phyloP scores from a whole-genome alignment of 2,113 vertebrate species.

The Recurvirostra avosetta region DNA sequence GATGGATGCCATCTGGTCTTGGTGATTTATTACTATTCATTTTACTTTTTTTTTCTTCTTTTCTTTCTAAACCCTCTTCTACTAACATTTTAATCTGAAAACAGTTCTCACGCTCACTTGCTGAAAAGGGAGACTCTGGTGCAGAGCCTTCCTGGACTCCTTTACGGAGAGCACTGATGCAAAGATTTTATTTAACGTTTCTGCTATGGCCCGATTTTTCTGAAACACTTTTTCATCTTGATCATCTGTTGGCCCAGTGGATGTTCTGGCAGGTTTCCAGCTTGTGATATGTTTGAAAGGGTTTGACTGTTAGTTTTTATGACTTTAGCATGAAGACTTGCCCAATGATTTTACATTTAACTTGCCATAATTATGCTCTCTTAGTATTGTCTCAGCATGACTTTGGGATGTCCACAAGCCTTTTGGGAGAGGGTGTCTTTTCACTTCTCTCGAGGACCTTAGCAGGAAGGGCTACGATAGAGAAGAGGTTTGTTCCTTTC shows the following conservation, averaged over 20 bases:
- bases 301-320: background rate
- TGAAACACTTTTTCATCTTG: background rate
- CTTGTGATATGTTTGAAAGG: background rate
- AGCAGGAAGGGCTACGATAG: background rate
- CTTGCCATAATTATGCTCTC: background rate
- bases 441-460: background rate
- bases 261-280: background rate
- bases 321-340: background rate
- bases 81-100: background rate
- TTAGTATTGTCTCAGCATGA: background rate
- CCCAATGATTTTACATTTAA: background rate
- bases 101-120: background rate
- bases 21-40: constrained; percentile 58
- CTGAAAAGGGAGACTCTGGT: background rate
- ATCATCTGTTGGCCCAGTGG: background rate
- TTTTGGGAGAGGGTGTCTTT: background rate
- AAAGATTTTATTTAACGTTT: background rate
- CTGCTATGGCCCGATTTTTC: background rate
- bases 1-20: constrained; percentile 50
- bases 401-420: background rate
- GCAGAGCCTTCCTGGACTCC: background rate
- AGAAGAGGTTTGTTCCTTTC: background rate
- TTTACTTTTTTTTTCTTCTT: background rate
- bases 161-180: background rate
- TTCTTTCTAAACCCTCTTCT: background rate